A percentile compares a stretch with the other conserved stretches of the same genome.
These are phyloP conservation scores for Iguana delicatissima DNA, from an alignment of 2,797 vertebrate species.

Conservation along the genomic window DNA sequence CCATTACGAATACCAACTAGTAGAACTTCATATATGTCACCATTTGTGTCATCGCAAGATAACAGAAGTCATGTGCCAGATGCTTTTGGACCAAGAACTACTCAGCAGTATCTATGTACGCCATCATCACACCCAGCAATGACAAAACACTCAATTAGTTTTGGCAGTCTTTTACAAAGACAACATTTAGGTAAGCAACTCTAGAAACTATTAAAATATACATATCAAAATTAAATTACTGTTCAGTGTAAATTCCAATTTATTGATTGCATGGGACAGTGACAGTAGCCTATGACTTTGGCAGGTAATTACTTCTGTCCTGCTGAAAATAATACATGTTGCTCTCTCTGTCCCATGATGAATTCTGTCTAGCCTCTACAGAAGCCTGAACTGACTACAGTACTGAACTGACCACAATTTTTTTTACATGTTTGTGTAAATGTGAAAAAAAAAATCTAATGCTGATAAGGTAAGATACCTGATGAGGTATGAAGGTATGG, in stretches of 20 bases:
- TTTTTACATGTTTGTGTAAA: neutral
- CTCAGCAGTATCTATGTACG: neutral
- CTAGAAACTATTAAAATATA: neutral
- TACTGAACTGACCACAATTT: too few species aligned
- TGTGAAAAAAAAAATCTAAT: neutral
- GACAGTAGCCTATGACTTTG: neutral
- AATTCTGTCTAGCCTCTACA: neutral
- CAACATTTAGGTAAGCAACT: slow-evolving; percentile 33
- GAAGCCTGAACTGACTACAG: neutral
- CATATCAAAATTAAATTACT: neutral
- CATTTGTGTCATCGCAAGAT: slow-evolving; percentile 26
- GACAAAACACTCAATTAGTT: slow-evolving; percentile 19
- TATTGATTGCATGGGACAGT: neutral
- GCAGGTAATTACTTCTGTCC: neutral
- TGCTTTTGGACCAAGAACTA: slow-evolving; percentile 9
- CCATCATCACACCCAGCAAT: neutral
- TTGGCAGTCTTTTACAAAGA: slow-evolving; percentile 30
- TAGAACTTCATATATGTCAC: slow-evolving; percentile 13
- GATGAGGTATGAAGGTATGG: neutral
- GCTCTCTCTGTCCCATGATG: neutral
- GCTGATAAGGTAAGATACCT: neutral
- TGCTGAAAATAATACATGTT: neutral
- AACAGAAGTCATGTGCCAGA: neutral
- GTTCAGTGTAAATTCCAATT: neutral
- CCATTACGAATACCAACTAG: slow-evolving; percentile 17